A percentile compares a stretch with the other conserved stretches of the same genome.
Conservation (phyloP, 2,797 vertebrate genomes). For the Xenops minutus region DNA sequence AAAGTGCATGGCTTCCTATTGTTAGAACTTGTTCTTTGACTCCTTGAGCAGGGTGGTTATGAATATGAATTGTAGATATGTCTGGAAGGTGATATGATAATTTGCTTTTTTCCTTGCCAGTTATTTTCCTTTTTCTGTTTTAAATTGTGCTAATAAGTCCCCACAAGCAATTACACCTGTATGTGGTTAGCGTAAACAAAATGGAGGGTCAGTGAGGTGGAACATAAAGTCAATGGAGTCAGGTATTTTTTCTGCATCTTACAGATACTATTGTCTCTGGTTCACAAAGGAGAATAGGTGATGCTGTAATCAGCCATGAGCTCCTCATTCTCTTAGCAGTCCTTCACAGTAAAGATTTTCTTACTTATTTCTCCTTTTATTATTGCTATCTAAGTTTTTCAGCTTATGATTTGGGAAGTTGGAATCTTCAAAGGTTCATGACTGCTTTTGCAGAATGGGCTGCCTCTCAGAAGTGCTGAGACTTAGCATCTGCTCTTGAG, state of each 20-base stretch:
- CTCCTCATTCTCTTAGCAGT: not conserved
- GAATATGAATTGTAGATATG: not conserved
- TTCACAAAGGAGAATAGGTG: not conserved
- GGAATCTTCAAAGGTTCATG: not conserved
- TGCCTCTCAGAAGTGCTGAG: not conserved
- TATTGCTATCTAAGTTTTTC: not conserved
- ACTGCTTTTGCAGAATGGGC: not conserved
- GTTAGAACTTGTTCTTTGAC: not conserved
- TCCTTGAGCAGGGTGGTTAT: not conserved
- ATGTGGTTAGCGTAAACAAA: not conserved
- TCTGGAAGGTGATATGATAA: not conserved
- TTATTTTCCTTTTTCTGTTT: not conserved
- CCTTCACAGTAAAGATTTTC: not conserved
- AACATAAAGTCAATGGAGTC: not conserved
- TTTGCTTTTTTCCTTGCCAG: not conserved
- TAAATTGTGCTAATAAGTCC: not conserved
- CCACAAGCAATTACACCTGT: not conserved
- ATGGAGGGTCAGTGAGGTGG: not conserved
- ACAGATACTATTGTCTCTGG: not conserved
- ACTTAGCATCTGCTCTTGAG: not conserved
- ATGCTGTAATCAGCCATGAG: not conserved
- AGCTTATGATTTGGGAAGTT: not conserved
- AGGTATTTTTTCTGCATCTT: not conserved
- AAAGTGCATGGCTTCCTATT: not conserved
- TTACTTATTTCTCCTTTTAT: conserved; percentile 1